phyloP scores from a whole-genome alignment of 2,113 vertebrate species.

The Dermatemys mawii region DNA sequence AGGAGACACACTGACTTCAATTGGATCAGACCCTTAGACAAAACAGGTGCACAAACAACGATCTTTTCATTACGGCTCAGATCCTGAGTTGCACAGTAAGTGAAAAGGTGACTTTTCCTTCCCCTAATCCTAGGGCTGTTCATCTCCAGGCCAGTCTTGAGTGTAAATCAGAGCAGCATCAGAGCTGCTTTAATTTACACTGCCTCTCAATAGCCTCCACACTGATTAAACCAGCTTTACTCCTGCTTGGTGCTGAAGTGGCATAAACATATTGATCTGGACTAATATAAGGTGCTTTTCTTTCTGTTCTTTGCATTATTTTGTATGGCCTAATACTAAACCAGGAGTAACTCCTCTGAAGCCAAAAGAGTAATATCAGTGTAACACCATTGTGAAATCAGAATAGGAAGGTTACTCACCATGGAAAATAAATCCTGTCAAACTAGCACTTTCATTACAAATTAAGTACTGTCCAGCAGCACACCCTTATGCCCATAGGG shows the following conservation, averaged over 20 bases:
- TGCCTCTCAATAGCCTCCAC: neutral
- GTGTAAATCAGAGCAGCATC: neutral
- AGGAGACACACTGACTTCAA: neutral
- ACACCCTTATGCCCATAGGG: too few relatives aligned
- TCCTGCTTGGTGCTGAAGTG: neutral
- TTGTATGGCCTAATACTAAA: slow-evolving; percentile 1
- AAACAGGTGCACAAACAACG: neutral
- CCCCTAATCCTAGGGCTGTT: neutral
- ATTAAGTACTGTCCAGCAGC: too few relatives aligned
- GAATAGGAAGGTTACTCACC: neutral
- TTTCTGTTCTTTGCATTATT: neutral
- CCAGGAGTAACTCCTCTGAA: neutral
- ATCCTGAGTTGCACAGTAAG: neutral
- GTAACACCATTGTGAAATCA: neutral
- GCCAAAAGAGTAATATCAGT: neutral
- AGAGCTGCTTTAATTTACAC: slow-evolving; percentile 9
- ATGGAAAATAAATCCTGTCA: neutral
- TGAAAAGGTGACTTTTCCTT: neutral
- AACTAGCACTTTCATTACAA: neutral
- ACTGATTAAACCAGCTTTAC: slow-evolving; percentile 49
- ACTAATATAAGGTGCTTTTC: neutral
- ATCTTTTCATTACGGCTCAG: neutral
- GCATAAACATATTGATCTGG: slow-evolving; percentile 9
- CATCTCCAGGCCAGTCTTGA: neutral
- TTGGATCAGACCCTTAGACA: neutral